Evolutionary conservation across 2,113 vertebrate genomes (phyloP).

Genomic region (Coptodon bakossiorum): DNA sequence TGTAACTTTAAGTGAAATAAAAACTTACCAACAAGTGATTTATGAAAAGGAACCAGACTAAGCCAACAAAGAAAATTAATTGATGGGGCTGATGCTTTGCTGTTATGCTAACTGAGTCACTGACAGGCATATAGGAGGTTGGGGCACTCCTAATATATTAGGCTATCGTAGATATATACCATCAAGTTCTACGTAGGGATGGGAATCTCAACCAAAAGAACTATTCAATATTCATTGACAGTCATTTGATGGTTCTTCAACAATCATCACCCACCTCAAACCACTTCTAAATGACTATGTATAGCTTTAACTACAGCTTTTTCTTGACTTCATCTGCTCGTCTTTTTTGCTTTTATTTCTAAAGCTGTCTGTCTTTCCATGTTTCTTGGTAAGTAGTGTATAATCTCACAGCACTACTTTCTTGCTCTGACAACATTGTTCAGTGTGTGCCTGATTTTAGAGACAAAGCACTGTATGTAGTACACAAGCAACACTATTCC

Average conservation of each 20-base stretch:
- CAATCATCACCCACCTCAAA: not conserved
- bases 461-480: not conserved
- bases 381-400: not conserved
- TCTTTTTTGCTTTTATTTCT: not conserved
- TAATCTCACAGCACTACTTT: not conserved
- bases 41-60: not conserved
- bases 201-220: not conserved
- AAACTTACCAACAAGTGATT: not conserved
- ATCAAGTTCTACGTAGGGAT: not conserved
- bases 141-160: not conserved
- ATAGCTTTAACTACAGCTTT: not conserved
- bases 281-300: not conserved
- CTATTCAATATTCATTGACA: not conserved
- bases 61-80: not conserved
- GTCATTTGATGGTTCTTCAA: not conserved
- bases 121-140: not conserved
- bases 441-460: not conserved
- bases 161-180: not conserved
- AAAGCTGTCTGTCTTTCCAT: not conserved
- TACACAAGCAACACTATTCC: not conserved
- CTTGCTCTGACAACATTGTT: not conserved
- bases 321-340: not conserved
- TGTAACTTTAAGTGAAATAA: not conserved
- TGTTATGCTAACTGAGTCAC: not conserved
- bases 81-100: not conserved